Base-by-base conservation (phyloP, 1,140 invertebrate species). In the Lepeophtheirus salmonis region DNA sequence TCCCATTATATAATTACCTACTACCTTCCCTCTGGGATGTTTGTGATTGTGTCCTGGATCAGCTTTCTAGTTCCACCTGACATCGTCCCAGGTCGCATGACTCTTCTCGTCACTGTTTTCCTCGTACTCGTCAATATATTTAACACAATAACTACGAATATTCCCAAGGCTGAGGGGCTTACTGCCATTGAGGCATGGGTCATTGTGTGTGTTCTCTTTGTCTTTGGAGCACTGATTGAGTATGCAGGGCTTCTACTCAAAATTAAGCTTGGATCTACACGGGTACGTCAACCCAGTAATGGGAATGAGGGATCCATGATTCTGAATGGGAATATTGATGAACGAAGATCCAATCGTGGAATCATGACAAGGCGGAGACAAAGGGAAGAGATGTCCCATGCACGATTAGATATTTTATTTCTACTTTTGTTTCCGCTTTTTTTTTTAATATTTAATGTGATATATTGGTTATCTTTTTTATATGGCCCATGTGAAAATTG, bases 141-240 rank as follows among this genome's bases (percentile, higher is more conserved):
- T 23, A 61, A 61, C 51, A 61, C 48, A 3, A 61, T 60, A 14
- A 60, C 57, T 14, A 60, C 57, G 1, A 60, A 60, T 23, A 60
- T 60, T 22, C 57, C 57, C 26, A 60, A 60, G 57, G 57, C 49
- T 14, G 49, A 60, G 22, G 59, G 59, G 2, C 21, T 61, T 13
- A 60, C 57, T 1, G 79, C 79, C 64, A 77, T 82, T 20, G 81
- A 83, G 67, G 77, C 82, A 18, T 83, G 81, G 81, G 74, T 82
- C 67, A 77, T 81, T 65, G 77, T 75, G 14, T 83, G 82, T 69
- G 79, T 81, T 1, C 69, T 80, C 24, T 83, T 83, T 69, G 80
- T 83, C 16, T 83, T 83, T 68, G 70, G 79, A 12, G 78, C 80
- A 1, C 69, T 83, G 14, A 68, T 83, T 54, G 81, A 83, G 68